phyloP scores from a whole-genome alignment of 2,113 vertebrate genomes.

The Tapirus terrestris region DNA sequence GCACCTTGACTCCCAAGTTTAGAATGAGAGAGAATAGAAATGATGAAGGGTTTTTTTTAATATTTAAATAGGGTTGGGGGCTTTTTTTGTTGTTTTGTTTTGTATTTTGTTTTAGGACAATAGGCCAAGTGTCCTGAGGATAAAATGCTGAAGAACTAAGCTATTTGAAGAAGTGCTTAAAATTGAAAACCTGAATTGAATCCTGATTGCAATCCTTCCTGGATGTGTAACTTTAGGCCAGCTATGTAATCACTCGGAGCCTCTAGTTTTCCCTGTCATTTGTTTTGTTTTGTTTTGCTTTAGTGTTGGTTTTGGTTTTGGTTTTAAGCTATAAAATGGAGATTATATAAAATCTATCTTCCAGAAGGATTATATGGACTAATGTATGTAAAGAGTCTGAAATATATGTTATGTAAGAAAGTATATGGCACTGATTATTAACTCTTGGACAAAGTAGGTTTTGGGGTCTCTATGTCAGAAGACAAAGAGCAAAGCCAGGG shows the following conservation, averaged over 20 bases:
- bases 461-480: not conserved
- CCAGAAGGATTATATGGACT: not conserved
- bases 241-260: not conserved
- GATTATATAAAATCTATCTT: slow-evolving; percentile 21
- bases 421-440: not conserved
- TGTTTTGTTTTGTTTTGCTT: not conserved
- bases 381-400: not conserved
- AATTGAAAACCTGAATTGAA: not conserved
- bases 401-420: not conserved
- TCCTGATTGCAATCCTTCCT: not conserved
- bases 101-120: not conserved
- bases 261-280: not conserved
- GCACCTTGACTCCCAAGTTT: not conserved
- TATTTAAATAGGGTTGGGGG: not conserved
- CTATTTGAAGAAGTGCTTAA: not conserved
- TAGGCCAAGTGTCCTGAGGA: not conserved
- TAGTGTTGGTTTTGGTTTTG: not conserved
- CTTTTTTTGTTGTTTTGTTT: not conserved
- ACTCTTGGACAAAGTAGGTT: not conserved
- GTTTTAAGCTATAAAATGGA: not conserved
- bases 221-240: not conserved
- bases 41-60: not conserved
- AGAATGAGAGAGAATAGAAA: slow-evolving; percentile 36
- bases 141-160: slow-evolving; percentile 31
- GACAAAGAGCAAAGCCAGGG: not conserved